phyloP scores from a whole-genome alignment of 2,113 vertebrate species.

The Odocoileus virginianus region DNA sequence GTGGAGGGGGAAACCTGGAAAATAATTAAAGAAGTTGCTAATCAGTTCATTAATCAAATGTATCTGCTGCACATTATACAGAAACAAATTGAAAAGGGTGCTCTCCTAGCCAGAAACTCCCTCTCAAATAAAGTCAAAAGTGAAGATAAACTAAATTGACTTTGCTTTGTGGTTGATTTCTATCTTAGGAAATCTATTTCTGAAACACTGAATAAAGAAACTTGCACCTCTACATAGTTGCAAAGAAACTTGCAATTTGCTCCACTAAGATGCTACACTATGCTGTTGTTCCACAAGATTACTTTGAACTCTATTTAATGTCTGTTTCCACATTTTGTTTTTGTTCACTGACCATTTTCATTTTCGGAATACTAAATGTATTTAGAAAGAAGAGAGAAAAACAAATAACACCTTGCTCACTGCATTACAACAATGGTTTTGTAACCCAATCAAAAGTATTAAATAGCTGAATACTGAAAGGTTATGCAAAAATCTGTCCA shows the following conservation, averaged over 20 bases:
- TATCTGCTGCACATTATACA: constrained; percentile 50
- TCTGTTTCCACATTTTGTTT: neutral
- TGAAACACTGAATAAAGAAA: constrained; percentile 36
- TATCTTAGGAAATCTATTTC: constrained; percentile 46
- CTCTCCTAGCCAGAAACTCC: constrained; percentile 44
- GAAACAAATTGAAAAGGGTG: constrained; percentile 59
- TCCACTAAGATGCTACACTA: neutral
- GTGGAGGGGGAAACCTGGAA: constrained; percentile 29
- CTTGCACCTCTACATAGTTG: neutral
- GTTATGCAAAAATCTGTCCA: neutral
- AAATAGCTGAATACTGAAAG: neutral
- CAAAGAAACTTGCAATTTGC: no score
- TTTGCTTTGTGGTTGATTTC: constrained; percentile 64
- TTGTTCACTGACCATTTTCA: neutral
- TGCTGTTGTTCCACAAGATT: neutral
- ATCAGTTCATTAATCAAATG: constrained; percentile 69
- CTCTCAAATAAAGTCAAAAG: constrained; percentile 61
- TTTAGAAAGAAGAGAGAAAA: neutral
- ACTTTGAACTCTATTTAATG: constrained; percentile 22
- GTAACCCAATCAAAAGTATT: neutral
- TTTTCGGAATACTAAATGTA: neutral
- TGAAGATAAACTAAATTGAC: constrained; percentile 68
- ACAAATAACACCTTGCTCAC: neutral
- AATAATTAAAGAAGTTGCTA: constrained; percentile 64
- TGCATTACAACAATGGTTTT: constrained; percentile 2